These are phyloP conservation scores for Leptura quadrifasciata DNA, from an alignment of 2,888 invertebrate genomes.

Conservation along the genomic window DNA sequence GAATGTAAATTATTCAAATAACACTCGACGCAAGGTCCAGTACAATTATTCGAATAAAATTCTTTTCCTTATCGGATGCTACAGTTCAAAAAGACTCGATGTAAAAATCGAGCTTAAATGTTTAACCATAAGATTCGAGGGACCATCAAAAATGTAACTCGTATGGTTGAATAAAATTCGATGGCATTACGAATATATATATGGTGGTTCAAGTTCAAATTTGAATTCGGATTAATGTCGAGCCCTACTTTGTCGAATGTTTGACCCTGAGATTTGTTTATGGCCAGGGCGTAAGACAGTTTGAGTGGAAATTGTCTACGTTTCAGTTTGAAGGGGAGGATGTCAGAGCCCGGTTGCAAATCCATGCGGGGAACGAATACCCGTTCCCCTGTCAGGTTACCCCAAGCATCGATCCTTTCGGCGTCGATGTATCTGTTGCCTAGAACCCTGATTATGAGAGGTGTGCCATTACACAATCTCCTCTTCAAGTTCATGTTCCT, in stretches of 20 bases:
- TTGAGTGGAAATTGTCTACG: slow-evolving; percentile 51
- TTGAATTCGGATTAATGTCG: no score
- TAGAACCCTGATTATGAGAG: background rate
- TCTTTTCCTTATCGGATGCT: no score
- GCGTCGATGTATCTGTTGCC: slow-evolving; percentile 8
- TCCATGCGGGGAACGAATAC: background rate
- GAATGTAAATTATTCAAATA: no score
- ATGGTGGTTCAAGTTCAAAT: no score
- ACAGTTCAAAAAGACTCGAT: no score
- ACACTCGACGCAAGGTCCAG: no score
- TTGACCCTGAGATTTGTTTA: slow-evolving; percentile 54
- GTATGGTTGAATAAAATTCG: no score
- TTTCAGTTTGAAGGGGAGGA: slow-evolving; percentile 7
- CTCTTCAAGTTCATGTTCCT: slow-evolving; percentile 13
- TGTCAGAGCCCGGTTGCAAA: background rate
- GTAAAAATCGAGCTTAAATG: no score
- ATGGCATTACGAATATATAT: no score
- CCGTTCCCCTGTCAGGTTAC: background rate
- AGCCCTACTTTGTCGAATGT: slow-evolving; percentile 47
- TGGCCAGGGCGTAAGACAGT: slow-evolving; percentile 52
- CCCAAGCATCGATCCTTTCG: background rate
- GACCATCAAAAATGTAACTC: no score
- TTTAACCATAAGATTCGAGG: no score
- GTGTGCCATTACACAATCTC: slow-evolving; percentile 12
- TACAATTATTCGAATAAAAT: no score